phyloP scores from a whole-genome alignment of 2,113 vertebrate genomes.

The Malurus elegans region DNA sequence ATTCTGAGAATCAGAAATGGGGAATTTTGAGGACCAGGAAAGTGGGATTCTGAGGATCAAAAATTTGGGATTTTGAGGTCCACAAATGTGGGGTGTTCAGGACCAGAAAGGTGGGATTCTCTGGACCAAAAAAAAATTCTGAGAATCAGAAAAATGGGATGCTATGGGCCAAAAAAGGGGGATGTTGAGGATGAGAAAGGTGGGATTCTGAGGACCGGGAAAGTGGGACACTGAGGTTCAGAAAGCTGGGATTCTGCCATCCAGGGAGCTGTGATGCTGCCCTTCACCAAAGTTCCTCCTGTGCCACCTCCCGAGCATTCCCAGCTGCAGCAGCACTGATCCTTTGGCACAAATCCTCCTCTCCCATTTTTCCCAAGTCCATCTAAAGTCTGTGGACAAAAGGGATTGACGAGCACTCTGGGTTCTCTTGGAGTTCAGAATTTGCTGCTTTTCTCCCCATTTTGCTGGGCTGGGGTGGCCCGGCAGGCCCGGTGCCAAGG shows the following conservation, averaged over 20 bases:
- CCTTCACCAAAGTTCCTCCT: background rate
- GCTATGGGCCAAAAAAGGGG: no score
- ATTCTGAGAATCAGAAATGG: accelerated
- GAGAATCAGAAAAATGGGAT: background rate
- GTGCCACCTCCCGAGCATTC: accelerated
- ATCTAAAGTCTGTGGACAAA: accelerated
- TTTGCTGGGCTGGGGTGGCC: background rate
- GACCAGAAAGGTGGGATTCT: accelerated
- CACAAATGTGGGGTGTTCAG: accelerated
- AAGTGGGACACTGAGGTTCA: no score
- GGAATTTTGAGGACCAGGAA: accelerated
- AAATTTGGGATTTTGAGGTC: accelerated
- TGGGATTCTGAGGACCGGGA: accelerated
- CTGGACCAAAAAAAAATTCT: no score
- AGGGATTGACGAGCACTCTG: accelerated
- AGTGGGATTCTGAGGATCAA: accelerated
- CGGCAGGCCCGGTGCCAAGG: accelerated
- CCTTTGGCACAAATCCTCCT: background rate
- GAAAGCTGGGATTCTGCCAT: background rate
- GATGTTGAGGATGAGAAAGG: accelerated
- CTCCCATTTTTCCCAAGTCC: background rate
- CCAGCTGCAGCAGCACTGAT: accelerated
- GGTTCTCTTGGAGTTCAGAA: accelerated
- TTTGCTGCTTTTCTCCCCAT: background rate
- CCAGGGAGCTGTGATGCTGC: background rate